Evolutionary conservation across 2,113 vertebrate species (phyloP).

Genomic region (Arizona elegans): DNA sequence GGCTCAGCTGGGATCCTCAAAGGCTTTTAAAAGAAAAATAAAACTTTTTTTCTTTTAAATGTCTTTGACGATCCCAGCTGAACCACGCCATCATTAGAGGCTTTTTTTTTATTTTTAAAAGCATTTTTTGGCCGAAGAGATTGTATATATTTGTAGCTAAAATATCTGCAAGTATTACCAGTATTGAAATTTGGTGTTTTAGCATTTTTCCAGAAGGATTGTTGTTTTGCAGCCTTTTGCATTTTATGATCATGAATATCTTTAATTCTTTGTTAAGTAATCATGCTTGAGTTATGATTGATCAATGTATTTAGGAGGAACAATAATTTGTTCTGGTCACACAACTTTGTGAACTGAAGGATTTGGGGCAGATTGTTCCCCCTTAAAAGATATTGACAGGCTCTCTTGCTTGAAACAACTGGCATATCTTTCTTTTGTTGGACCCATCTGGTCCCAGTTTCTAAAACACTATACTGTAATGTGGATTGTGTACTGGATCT

Average conservation of each 20-base stretch:
- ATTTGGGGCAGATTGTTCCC: not conserved
- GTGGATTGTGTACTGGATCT: not conserved
- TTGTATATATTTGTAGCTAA: not conserved
- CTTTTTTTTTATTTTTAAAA: too few species aligned
- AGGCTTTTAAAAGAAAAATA: too few species aligned
- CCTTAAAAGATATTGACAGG: not conserved
- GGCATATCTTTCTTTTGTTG: not conserved
- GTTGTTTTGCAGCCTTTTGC: not conserved
- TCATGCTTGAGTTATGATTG: not conserved
- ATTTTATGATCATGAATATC: not conserved
- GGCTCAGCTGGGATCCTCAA: too few species aligned
- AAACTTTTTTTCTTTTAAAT: too few species aligned
- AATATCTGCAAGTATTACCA: not conserved
- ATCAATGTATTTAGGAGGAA: not conserved
- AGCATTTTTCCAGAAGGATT: not conserved
- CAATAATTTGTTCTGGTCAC: too few species aligned
- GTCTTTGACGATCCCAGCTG: too few species aligned
- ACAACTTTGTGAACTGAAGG: not conserved
- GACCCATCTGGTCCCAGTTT: not conserved
- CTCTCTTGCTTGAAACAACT: not conserved
- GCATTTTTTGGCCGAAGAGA: too few species aligned
- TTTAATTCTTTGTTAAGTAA: not conserved
- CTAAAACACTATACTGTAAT: not conserved
- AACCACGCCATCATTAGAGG: too few species aligned
- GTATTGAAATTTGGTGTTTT: not conserved